phyloP scores from a whole-genome alignment of 2,888 invertebrate species.

The Lasioglossum malachurum region DNA sequence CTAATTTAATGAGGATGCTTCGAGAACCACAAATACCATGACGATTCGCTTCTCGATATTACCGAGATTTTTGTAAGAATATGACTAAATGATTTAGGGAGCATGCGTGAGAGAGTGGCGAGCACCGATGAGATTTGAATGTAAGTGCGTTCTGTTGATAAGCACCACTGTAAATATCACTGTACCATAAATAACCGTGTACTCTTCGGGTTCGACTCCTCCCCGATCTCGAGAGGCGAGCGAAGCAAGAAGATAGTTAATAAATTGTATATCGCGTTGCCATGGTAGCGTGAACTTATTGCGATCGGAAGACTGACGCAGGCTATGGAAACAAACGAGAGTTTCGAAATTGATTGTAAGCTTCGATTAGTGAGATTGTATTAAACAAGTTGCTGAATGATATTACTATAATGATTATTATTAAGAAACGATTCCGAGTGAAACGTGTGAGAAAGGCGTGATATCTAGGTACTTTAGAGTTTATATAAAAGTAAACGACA shows the following conservation, averaged over 20 bases:
- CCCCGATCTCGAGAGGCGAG: slow-evolving; percentile 52
- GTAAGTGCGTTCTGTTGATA: slow-evolving; percentile 54
- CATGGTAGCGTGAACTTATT: not conserved
- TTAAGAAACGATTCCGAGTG: not conserved
- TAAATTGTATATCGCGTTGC: not conserved
- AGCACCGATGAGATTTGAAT: slow-evolving; percentile 52
- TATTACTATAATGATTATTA: slow-evolving; percentile 19
- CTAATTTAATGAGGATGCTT: not conserved
- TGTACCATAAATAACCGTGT: slow-evolving; percentile 74
- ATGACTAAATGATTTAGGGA: slow-evolving; percentile 4
- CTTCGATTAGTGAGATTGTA: slow-evolving; percentile 20
- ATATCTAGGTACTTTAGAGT: slow-evolving; percentile 47
- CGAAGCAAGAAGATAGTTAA: not conserved
- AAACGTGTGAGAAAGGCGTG: not conserved
- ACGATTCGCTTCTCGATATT: slow-evolving; percentile 23
- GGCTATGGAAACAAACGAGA: not conserved
- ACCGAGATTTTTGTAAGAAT: slow-evolving; percentile 39
- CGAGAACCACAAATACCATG: not conserved
- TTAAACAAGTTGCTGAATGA: slow-evolving; percentile 40
- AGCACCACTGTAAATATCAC: slow-evolving; percentile 77
- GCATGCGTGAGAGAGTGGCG: slow-evolving; percentile 4
- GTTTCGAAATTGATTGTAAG: not conserved
- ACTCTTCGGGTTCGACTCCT: slow-evolving; percentile 59
- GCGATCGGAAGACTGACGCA: slow-evolving; percentile 9
- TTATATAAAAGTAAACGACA: slow-evolving; percentile 39